Base-by-base conservation (phyloP, 2,888 invertebrate species). In the Heliconius ismenius region DNA sequence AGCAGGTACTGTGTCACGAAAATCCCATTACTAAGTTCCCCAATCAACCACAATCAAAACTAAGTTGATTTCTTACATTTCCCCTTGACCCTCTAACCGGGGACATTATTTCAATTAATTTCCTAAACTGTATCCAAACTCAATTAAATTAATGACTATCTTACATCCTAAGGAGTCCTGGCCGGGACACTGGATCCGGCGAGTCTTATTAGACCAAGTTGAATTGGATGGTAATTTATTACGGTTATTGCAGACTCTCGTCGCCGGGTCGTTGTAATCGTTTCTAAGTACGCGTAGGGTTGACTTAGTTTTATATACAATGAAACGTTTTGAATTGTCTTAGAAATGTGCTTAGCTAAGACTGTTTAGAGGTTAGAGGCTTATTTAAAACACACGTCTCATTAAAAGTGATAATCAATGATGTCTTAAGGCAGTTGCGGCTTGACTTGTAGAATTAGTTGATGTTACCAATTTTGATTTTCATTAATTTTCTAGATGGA, bases 221-320 rank as follows among this genome's bases (percentile, higher is more conserved):
- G 89, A 87, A 90, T 91, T 90, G 89, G 87, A 83, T 89, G 81
- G 88, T 90, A 88, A 91, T 92, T 92, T 92, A 91, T 92, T 88
- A 88, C 84, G 85, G 90, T 88, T 89, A 89, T 88, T 86, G 86
- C 86, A 86, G 90, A 90, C 89, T 90, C 86, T 85, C 84, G 86
- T 80, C 79, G 83, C 76, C 81, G 86, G 88, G 85, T 83, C 84
- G 83, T 83, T 85, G 82, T 81, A 83, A 83, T 84, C 86, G 79
- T 80, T 76, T 73, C 79, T 79, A 76, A 76, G 81, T 81, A 81
- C 82, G 77, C 39, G 76, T 75, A 84, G 84, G 85, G 86, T 87
- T 89, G 86, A 87, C 84, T 85, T 82, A 87, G 24, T 67, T 67
- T 67, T 67, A 67, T 67, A 67, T 67, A 67, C 88, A 88, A 86